A percentile compares a stretch with the other conserved stretches of the same genome.
Evolutionary conservation across 2,888 invertebrate species (phyloP).

Genomic region (Eupithecia pulchellata): DNA sequence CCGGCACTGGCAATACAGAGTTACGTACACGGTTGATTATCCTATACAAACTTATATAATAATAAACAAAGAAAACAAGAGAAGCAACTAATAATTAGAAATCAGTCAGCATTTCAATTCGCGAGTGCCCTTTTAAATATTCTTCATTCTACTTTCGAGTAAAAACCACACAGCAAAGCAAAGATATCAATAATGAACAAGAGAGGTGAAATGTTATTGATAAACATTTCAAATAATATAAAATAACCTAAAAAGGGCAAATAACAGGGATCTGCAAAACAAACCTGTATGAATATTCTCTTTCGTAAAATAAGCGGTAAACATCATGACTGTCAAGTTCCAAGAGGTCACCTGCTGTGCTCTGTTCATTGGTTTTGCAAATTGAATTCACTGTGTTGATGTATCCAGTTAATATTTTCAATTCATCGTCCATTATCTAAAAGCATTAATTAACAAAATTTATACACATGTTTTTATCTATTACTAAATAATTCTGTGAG

Average conservation of each 20-base stretch:
- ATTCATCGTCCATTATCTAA: slow-evolving; percentile 30
- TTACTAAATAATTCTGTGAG: no score
- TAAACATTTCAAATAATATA: background rate
- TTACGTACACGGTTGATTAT: background rate
- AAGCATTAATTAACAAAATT: background rate
- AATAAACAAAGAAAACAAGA: no score
- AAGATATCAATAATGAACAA: background rate
- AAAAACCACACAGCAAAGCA: no score
- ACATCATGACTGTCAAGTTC: slow-evolving; percentile 21
- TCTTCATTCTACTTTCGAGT: no score
- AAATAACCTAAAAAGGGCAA: background rate
- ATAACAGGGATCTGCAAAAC: background rate
- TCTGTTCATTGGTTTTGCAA: background rate
- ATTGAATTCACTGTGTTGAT: slow-evolving; percentile 14
- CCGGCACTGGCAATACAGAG: background rate
- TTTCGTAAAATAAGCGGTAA: slow-evolving; percentile 33
- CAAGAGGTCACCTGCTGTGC: background rate
- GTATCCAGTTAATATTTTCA: slow-evolving; percentile 31
- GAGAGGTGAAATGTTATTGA: background rate
- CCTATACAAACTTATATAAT: no score
- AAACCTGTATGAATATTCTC: slow-evolving; percentile 33
- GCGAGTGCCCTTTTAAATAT: no score
- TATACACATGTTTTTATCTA: no score
- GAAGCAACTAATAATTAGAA: no score
- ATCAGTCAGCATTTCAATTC: no score